phyloP scores from a whole-genome alignment of 2,888 invertebrate genomes.

The Chaetoderma sp. region DNA sequence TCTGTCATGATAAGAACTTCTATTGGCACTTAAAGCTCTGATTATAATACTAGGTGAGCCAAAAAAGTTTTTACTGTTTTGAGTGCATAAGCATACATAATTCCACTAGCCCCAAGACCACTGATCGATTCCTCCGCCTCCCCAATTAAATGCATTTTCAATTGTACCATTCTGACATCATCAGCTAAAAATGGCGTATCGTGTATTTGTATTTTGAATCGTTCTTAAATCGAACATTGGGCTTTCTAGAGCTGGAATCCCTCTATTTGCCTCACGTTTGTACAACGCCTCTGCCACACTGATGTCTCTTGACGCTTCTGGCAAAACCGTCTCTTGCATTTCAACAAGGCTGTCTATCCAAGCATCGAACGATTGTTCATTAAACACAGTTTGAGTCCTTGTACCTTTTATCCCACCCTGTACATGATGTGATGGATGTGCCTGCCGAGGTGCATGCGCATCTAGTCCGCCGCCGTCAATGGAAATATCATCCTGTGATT shows the following conservation, averaged over 20 bases:
- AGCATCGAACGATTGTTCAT: neutral
- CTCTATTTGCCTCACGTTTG: constrained; percentile 2
- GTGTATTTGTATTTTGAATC: constrained; percentile 24
- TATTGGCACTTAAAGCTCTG: no score
- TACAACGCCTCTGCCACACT: constrained; percentile 3
- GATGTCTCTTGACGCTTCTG: neutral
- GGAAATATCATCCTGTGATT: no score
- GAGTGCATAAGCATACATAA: constrained; percentile 12
- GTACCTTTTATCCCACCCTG: no score
- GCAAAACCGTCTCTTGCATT: neutral
- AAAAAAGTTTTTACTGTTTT: constrained; percentile 17
- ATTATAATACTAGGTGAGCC: no score
- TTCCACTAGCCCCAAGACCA: constrained; percentile 10
- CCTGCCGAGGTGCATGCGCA: no score
- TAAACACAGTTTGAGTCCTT: no score
- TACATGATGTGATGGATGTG: no score
- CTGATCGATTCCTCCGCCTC: constrained; percentile 8
- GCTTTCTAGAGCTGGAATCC: neutral
- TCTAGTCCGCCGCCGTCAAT: no score
- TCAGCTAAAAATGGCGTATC: constrained; percentile 13
- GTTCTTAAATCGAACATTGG: constrained; percentile 11
- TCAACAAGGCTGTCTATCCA: neutral
- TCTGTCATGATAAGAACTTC: neutral
- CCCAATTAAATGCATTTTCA: constrained; percentile 11
- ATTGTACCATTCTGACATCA: constrained; percentile 17